Evolutionary conservation across 2,113 vertebrate genomes (phyloP), one percentile per base, ranked within the genome.

Genomic region (Neofelis nebulosa): DNA sequence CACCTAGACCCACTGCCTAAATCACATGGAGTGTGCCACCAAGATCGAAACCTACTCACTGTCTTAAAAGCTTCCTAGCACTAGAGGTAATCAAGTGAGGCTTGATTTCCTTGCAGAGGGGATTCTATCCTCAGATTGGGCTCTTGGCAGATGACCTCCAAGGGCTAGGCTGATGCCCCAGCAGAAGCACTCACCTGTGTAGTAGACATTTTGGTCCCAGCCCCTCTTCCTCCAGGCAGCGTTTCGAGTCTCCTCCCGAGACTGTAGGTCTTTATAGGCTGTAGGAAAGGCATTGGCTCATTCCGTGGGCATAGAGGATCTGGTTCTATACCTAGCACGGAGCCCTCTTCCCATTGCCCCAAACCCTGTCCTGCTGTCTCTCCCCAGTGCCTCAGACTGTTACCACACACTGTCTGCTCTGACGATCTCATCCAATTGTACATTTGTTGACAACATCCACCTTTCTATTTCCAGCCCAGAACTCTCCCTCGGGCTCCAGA

Each of bases 261-360:
- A 99, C 97, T 99, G 99, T 85, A 99, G 98, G 95, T 99, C 99
- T 98, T 98, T 99, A 98, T 99, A 99, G 66, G 99, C 99, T 99
- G 93, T 1, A 36, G 81, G 93, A 16, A 92, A 96, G 25, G 52
- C 48, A 94, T 0, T 69, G 80, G 50, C 38, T 96, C 76, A 63
- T 50, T 88, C 66, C 15, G 38, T 1, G 14, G n/a, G 45, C 61
- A 94, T 41, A 38, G 27, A 91, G 63, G 71, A 52, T 73, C 13
- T 2, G 41, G n/a, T 50, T 66, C 52, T 78, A 38, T 52, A 13
- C 38, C 29, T 33, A 89, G 84, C n/a, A 61, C 4, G 7, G 25
- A n/a, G 66, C 4, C 29, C 65, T 19, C 74, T 36, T 63, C 38
- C 61, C n/a, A 33, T 3, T 55, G 48, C 5, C 27, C 78, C 65